Conservation (phyloP, 2,888 invertebrate species). For the Oegoconia quadripuncta region DNA sequence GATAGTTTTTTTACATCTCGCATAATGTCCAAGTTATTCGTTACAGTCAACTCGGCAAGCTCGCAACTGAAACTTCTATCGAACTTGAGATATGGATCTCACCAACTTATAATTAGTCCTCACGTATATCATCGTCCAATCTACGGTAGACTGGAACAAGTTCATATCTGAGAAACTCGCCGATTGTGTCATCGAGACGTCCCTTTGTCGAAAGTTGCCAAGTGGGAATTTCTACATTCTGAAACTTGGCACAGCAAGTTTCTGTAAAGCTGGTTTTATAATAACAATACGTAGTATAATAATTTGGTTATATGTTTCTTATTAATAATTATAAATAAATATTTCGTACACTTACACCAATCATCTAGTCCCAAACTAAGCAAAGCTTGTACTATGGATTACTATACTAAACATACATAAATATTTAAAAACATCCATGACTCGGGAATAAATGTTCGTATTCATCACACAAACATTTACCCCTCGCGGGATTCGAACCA, state of each 20-base stretch:
- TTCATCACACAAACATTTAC: no score
- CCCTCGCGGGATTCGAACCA: no score
- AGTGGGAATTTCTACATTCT: slow-evolving; percentile 5
- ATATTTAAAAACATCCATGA: no score
- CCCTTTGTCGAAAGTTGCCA: slow-evolving; percentile 2
- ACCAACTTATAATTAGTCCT: slow-evolving; percentile 4
- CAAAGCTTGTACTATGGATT: no score
- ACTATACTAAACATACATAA: no score
- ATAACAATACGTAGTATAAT: not conserved
- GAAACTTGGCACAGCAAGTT: not conserved
- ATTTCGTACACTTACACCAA: no score
- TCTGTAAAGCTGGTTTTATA: not conserved
- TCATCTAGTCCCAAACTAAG: no score
- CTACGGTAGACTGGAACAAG: not conserved
- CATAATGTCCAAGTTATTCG: no score
- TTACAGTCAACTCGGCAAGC: no score
- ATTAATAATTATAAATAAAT: no score
- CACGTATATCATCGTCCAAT: slow-evolving; percentile 2
- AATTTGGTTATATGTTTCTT: not conserved
- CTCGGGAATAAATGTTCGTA: no score
- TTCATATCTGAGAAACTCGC: slow-evolving; percentile 5
- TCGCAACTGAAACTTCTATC: slow-evolving; percentile 6
- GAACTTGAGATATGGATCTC: not conserved
- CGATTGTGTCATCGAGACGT: slow-evolving; percentile 3
- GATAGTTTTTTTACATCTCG: no score